Evolutionary conservation across 2,888 invertebrate species (phyloP).

Genomic region (Harpalus rubripes): DNA sequence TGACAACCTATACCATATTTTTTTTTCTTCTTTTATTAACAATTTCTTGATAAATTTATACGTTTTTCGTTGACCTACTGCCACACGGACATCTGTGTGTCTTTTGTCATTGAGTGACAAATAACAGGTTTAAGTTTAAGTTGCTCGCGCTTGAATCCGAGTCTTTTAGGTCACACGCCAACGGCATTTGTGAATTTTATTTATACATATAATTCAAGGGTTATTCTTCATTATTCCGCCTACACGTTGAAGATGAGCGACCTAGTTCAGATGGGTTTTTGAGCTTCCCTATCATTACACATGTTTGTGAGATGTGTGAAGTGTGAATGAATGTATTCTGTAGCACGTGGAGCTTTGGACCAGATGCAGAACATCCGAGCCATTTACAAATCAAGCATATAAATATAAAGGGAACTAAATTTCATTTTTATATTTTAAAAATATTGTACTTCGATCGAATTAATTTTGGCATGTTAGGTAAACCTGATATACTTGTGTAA

Average conservation of each 20-base stretch:
- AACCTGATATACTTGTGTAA: too few species aligned
- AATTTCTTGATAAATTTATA: too few species aligned
- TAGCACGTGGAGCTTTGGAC: not conserved
- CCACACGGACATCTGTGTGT: not conserved
- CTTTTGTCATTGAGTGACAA: not conserved
- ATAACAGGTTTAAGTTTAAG: not conserved
- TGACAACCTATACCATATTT: too few species aligned
- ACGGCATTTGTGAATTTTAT: not conserved
- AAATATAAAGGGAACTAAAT: too few species aligned
- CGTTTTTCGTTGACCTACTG: too few species aligned
- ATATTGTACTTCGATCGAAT: too few species aligned
- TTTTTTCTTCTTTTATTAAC: too few species aligned
- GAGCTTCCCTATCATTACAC: not conserved
- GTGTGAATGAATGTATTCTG: not conserved
- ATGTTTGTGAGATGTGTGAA: not conserved
- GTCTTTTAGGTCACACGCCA: not conserved
- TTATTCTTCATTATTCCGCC: not conserved
- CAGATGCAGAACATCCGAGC: not conserved
- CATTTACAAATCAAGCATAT: not conserved
- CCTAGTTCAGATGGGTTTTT: not conserved
- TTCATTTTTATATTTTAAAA: too few species aligned
- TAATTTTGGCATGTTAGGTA: too few species aligned
- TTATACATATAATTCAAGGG: not conserved
- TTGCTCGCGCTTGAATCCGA: constrained; percentile 4
- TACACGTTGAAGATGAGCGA: not conserved